Conservation (phyloP, 2,888 invertebrate species). For the Merodon equestris region DNA sequence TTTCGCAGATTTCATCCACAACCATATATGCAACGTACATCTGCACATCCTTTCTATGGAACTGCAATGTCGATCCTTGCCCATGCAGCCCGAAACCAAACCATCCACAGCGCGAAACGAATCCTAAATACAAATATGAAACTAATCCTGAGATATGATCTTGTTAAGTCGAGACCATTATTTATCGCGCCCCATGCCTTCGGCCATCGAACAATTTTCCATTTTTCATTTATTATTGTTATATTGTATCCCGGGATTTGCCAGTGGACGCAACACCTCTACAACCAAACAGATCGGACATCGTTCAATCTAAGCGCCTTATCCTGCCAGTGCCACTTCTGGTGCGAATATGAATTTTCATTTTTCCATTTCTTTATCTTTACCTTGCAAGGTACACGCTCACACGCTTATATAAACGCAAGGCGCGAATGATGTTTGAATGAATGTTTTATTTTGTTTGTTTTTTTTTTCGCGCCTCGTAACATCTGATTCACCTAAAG, state of each 20-base stretch:
- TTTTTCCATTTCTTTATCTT: conserved; percentile 32
- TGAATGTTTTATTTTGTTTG: neutral
- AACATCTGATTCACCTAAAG: conserved; percentile 27
- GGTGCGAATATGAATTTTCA: conserved; percentile 57
- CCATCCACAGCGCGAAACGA: conserved; percentile 8
- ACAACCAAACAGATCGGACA: conserved; percentile 51
- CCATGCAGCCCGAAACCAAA: conserved; percentile 8
- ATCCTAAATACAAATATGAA: conserved; percentile 65
- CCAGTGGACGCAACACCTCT: conserved; percentile 28
- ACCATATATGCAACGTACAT: conserved; percentile 42
- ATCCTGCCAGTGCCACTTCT: conserved; percentile 39
- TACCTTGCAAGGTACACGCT: conserved; percentile 33
- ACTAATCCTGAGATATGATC: conserved; percentile 68
- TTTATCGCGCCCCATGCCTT: conserved; percentile 65
- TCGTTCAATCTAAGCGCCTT: conserved; percentile 69
- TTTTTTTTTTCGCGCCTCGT: conserved; percentile 41
- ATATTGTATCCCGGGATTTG: conserved; percentile 50
- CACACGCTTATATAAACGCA: too few species aligned
- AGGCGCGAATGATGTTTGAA: too few species aligned
- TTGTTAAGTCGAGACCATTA: conserved; percentile 69
- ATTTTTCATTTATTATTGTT: conserved; percentile 46
- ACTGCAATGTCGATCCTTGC: conserved; percentile 4
- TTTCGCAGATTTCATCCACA: conserved; percentile 25
- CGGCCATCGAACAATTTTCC: conserved; percentile 65
- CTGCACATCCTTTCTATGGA: conserved; percentile 37